A percentile compares a stretch with the other conserved stretches of the same genome.
These are phyloP conservation scores for Netelia fuscicornis DNA, from an alignment of 2,888 invertebrate genomes.

Conservation along the genomic window DNA sequence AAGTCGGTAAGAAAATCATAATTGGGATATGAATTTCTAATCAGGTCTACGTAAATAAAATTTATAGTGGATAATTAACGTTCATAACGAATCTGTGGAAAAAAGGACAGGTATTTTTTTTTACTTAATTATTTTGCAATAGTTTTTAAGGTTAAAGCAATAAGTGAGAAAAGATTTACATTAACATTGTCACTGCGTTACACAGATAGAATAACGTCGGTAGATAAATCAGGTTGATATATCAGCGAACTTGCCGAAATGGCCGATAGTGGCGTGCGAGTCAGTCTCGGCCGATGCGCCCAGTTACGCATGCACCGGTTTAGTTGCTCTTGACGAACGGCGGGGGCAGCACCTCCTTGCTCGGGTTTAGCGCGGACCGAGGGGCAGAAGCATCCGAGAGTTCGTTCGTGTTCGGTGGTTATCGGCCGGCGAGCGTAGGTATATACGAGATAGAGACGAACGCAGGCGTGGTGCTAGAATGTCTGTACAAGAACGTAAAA, in stretches of 20 bases:
- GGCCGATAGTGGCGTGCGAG: neutral
- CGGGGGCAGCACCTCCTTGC: conserved; percentile 32
- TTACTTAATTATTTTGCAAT: too few species aligned
- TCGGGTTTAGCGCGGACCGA: conserved; percentile 12
- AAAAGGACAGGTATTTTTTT: too few species aligned
- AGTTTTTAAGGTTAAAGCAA: too few species aligned
- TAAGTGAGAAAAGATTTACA: neutral
- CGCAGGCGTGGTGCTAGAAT: conserved; percentile 73
- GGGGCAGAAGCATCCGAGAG: conserved; percentile 34
- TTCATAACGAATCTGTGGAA: too few species aligned
- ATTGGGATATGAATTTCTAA: too few species aligned
- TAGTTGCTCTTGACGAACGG: neutral
- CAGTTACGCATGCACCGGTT: neutral
- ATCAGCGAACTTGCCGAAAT: neutral
- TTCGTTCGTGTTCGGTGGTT: conserved; percentile 67
- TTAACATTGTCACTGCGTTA: neutral
- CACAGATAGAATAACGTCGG: neutral
- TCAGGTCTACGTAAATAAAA: too few species aligned
- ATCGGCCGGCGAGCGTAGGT: conserved; percentile 70
- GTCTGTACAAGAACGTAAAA: conserved; percentile 68
- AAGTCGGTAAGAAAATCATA: too few species aligned
- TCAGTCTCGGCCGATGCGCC: neutral
- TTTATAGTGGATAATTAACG: too few species aligned
- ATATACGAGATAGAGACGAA: conserved; percentile 59
- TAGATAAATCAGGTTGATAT: neutral